Percentiles rank a stretch among this genome's conserved stretches.
Evolutionary conservation across 2,797 vertebrate species (phyloP).

Genomic region (Anguilla anguilla): DNA sequence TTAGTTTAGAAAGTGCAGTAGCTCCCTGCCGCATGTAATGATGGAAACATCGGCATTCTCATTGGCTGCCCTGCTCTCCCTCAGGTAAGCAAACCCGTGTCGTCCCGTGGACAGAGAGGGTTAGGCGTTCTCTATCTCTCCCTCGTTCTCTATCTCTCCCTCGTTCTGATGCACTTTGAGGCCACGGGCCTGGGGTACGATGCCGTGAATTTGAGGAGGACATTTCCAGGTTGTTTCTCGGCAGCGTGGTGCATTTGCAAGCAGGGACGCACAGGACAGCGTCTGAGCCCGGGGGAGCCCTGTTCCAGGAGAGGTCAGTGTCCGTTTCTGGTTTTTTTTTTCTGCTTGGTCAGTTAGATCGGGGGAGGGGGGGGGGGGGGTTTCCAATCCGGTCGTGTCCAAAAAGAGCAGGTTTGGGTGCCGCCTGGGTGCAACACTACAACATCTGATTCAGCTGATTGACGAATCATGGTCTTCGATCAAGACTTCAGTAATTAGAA

Average conservation of each 20-base stretch:
- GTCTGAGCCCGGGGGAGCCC: not conserved
- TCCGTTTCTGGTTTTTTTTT: no score
- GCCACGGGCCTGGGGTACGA: not conserved
- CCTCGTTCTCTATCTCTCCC: not conserved
- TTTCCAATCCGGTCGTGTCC: no score
- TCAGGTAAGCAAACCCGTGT: not conserved
- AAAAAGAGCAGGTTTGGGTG: no score
- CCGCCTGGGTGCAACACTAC: not conserved
- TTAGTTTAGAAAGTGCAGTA: not conserved
- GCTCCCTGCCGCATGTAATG: not conserved
- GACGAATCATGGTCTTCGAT: not conserved
- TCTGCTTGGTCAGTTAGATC: no score
- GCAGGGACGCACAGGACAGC: not conserved
- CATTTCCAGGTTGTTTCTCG: not conserved
- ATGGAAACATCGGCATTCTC: not conserved
- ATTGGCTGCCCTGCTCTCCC: not conserved
- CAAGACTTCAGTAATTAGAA: no score
- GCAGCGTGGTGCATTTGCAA: not conserved
- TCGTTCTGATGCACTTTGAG: not conserved
- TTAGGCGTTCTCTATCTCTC: not conserved
- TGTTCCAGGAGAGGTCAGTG: not conserved
- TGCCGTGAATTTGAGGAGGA: not conserved
- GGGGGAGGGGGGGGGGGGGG: no score
- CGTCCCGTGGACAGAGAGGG: not conserved
- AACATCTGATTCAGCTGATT: not conserved